These are phyloP conservation scores for Morus bassanus DNA, from an alignment of 2,797 vertebrate genomes.

Conservation along the genomic window DNA sequence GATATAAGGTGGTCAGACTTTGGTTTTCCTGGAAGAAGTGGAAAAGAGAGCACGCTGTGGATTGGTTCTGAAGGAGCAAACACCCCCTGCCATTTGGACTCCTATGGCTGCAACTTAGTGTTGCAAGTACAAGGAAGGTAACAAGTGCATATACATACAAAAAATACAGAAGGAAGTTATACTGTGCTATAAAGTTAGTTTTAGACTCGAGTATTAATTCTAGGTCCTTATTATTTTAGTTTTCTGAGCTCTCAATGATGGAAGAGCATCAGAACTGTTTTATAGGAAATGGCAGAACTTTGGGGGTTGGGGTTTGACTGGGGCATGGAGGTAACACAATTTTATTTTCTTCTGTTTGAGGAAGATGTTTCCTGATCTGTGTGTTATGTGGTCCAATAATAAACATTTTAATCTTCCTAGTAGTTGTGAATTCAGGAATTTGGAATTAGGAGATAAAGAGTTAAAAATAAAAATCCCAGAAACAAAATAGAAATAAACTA, in stretches of 20 bases:
- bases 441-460: not conserved
- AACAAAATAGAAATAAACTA: slow-evolving; percentile 8
- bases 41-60: slow-evolving; percentile 92
- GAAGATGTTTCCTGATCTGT: not conserved
- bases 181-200: not conserved
- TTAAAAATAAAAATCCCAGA: not conserved
- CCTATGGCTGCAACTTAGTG: slow-evolving; percentile 94
- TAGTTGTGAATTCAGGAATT: not conserved
- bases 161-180: not conserved
- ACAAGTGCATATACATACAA: not conserved
- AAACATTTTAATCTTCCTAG: not conserved
- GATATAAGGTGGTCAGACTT: slow-evolving; percentile 92
- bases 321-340: not conserved
- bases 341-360: not conserved
- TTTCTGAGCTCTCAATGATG: not conserved
- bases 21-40: slow-evolving; percentile 88
- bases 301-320: not conserved
- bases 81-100: slow-evolving; percentile 94
- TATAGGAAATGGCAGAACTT: not conserved
- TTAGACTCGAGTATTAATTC: not conserved
- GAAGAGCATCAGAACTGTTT: not conserved
- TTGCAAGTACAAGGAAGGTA: slow-evolving; percentile 97
- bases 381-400: not conserved
- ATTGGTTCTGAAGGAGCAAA: slow-evolving; percentile 89
- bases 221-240: not conserved